Conservation (phyloP, 2,888 invertebrate species). For the Theristus sp. region DNA sequence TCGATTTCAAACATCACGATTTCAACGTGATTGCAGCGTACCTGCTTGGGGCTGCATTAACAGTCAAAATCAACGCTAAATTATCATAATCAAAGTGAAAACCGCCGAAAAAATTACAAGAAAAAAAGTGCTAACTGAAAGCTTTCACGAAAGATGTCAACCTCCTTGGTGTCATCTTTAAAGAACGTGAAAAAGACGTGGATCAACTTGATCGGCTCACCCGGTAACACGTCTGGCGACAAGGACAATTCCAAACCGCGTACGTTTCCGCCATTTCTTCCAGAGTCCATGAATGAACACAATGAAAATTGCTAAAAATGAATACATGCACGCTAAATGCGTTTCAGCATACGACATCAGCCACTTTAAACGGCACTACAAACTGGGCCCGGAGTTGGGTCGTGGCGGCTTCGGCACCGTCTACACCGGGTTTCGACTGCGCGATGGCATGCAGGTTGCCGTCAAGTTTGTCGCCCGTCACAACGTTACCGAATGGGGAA, state of each 20-base stretch:
- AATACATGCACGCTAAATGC: too few relatives aligned
- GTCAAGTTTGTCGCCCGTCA: slow-evolving; percentile 17
- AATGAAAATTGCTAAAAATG: too few relatives aligned
- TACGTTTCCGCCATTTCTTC: background rate
- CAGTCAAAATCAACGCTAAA: background rate
- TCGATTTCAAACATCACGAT: too few relatives aligned
- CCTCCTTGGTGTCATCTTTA: too few relatives aligned
- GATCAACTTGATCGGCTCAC: background rate
- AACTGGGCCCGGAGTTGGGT: slow-evolving; percentile 20
- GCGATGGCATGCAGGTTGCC: slow-evolving; percentile 15
- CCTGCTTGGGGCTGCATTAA: background rate
- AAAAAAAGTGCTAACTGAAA: too few relatives aligned
- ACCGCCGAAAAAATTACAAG: background rate
- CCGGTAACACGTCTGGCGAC: background rate
- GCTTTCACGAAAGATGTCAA: too few relatives aligned
- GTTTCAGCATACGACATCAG: slow-evolving; percentile 14
- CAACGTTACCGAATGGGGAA: slow-evolving; percentile 19
- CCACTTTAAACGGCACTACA: slow-evolving; percentile 16
- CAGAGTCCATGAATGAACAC: too few relatives aligned
- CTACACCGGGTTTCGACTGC: slow-evolving; percentile 17
- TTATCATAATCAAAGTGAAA: too few relatives aligned
- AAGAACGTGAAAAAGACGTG: background rate
- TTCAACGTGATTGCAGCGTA: background rate
- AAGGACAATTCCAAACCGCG: background rate
- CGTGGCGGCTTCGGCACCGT: slow-evolving; percentile 23